Evolutionary conservation across 92 coral and sea anemone genomes (phyloP).

Genomic region (Parazoanthus swiftii): DNA sequence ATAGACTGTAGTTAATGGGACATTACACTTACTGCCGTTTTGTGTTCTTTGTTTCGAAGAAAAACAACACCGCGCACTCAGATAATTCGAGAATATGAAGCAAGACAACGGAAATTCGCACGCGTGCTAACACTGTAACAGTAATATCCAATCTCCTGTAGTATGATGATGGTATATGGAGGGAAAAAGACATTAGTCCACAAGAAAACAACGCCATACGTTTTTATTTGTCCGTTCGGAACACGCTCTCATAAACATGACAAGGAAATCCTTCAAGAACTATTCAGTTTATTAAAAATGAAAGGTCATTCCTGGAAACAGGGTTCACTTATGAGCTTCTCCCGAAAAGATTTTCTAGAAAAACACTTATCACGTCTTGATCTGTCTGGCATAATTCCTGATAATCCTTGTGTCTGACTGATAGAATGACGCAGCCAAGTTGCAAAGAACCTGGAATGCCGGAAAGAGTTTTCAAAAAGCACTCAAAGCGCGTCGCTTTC

Average conservation of each 20-base stretch:
- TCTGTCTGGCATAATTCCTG: background rate
- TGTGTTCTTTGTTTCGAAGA: too few species aligned
- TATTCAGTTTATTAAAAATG: too few species aligned
- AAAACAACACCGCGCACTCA: too few species aligned
- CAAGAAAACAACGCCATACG: background rate
- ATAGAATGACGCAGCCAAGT: background rate
- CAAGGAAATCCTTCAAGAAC: background rate
- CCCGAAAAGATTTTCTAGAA: background rate
- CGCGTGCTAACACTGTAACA: background rate
- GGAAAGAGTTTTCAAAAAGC: too few species aligned
- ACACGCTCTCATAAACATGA: background rate
- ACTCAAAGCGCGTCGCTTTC: background rate
- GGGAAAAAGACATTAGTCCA: background rate
- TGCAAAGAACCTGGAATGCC: background rate
- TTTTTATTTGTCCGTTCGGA: background rate
- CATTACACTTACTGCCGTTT: too few species aligned
- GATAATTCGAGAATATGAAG: too few species aligned
- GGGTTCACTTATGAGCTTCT: background rate
- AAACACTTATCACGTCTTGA: slow-evolving; percentile 15
- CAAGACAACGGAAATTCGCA: background rate
- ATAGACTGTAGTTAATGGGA: too few species aligned
- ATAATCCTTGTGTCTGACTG: background rate
- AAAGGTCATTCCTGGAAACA: background rate
- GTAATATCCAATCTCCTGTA: background rate
- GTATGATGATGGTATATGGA: too few species aligned